phyloP scores from a whole-genome alignment of 2,113 vertebrate species.

The Columba janthina region DNA sequence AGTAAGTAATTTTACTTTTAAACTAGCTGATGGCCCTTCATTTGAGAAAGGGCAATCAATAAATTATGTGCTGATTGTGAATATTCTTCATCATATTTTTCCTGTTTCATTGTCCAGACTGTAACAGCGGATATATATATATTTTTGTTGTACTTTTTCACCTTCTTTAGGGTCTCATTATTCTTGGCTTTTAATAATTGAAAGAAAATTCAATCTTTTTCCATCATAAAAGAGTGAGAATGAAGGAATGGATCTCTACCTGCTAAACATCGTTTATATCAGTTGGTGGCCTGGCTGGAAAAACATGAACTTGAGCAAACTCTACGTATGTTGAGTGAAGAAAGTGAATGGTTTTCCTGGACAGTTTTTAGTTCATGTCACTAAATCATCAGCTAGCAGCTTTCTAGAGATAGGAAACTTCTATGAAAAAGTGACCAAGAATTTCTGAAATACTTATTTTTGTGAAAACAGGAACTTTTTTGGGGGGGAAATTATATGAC shows the following conservation, averaged over 20 bases:
- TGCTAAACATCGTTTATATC: neutral
- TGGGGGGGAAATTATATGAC: rapidly evolving
- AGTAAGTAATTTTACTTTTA: slow-evolving; percentile 59
- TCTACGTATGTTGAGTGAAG: neutral
- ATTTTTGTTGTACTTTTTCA: slow-evolving; percentile 41
- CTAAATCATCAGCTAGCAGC: neutral
- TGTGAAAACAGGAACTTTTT: neutral
- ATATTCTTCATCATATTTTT: slow-evolving; percentile 42
- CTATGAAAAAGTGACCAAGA: neutral
- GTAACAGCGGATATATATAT: neutral
- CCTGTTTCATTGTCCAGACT: slow-evolving; percentile 42
- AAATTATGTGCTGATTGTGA: slow-evolving; percentile 55
- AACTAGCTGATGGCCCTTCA: slow-evolving; percentile 48
- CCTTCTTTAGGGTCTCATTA: slow-evolving; percentile 16
- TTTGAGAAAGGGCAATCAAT: slow-evolving; percentile 53
- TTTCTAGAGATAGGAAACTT: neutral
- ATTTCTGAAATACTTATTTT: neutral
- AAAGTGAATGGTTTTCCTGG: neutral
- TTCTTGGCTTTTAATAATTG: slow-evolving; percentile 15
- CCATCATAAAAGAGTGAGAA: neutral
- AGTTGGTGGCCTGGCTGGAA: neutral
- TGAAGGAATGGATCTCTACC: neutral
- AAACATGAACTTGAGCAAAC: neutral
- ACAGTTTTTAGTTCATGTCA: neutral
- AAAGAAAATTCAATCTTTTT: neutral